These are phyloP conservation scores for Betta splendens DNA, from an alignment of 2,797 vertebrate genomes.

Conservation along the genomic window DNA sequence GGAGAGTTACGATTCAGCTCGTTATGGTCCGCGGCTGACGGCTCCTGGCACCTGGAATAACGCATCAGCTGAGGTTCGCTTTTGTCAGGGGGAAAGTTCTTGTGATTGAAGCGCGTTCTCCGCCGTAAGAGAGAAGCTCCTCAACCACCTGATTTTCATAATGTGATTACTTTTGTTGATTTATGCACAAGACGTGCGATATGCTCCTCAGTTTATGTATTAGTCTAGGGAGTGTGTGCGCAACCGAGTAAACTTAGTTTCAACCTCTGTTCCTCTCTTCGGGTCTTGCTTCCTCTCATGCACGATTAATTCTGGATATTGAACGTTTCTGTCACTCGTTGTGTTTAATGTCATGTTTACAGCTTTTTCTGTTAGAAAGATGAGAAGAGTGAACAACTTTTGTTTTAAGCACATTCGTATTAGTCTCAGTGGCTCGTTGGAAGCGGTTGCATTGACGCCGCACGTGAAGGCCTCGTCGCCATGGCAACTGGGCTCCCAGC, in stretches of 20 bases:
- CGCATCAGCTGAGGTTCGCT: constrained; percentile 38
- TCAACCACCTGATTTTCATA: constrained; percentile 69
- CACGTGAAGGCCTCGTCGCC: constrained; percentile 28
- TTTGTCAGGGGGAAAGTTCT: constrained; percentile 32
- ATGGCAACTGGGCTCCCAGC: constrained; percentile 31
- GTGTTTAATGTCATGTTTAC: background rate
- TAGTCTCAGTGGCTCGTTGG: constrained; percentile 9
- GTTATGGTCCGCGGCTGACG: constrained; percentile 33
- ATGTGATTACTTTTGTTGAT: constrained; percentile 74
- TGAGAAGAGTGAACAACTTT: background rate
- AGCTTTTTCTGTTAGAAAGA: background rate
- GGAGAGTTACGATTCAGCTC: constrained; percentile 43
- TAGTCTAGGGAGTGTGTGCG: constrained; percentile 53
- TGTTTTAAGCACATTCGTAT: background rate
- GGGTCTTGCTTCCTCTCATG: no score
- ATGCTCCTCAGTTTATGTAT: constrained; percentile 46
- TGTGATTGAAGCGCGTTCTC: constrained; percentile 35
- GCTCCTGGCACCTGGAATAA: constrained; percentile 54
- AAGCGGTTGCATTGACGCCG: constrained; percentile 7
- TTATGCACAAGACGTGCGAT: constrained; percentile 66
- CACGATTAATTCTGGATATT: no score
- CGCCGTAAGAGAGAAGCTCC: constrained; percentile 48
- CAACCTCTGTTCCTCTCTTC: constrained; percentile 19
- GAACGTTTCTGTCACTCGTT: background rate
- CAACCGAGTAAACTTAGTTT: constrained; percentile 35